Evolutionary conservation across 35 echinoderm and acorn worm species (phyloP), one percentile per base, ranked within the genome.

Genomic region (Apostichopus japonicus): DNA sequence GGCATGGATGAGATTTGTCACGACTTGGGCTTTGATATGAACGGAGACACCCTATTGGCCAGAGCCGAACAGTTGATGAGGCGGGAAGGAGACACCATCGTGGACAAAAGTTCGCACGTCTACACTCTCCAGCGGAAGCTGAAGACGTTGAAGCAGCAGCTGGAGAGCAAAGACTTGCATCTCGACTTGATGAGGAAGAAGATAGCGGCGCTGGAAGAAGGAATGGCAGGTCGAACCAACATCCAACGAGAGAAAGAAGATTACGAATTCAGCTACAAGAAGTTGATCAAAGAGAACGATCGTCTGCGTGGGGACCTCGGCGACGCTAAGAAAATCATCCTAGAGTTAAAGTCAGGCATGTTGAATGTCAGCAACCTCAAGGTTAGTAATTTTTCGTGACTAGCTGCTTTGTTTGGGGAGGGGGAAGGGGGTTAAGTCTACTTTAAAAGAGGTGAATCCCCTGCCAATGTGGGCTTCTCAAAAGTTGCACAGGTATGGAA

Each of bases 161-260:
- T 99, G 88, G 97, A 99, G 88, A 99, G 97, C 92, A 99, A 99
- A 61, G 97, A 99, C 72, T 79, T 99, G 5, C 97, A 99, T 90
- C 93, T 99, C 1, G 97, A 99, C 54, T 72, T 99, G 71, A 92
- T 99, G 86, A 89, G 97, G 75, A 99, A 99, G 92, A 99, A 99
- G 97, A 94, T 95, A 53, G 17, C 70, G 5, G 70, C 92, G 9
- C 23, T 96, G 91, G 95, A 96, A 82, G 97, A 96, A 54, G 81
- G 89, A 5, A 10, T 99, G 25, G 82, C 84, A 4, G 96, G 96
- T 24, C 93, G 95, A 8, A 95, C 95, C 9, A 92, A 73, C 82
- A 24, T 99, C 19, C 92, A 95, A 86, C 94, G 96, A 58, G 97
- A 99, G 77, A 96, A 93, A 76, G 97, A 95, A 4, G 92, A 98